Evolutionary conservation across 2,797 vertebrate species (phyloP).

Genomic region (Limnodromus scolopaceus): DNA sequence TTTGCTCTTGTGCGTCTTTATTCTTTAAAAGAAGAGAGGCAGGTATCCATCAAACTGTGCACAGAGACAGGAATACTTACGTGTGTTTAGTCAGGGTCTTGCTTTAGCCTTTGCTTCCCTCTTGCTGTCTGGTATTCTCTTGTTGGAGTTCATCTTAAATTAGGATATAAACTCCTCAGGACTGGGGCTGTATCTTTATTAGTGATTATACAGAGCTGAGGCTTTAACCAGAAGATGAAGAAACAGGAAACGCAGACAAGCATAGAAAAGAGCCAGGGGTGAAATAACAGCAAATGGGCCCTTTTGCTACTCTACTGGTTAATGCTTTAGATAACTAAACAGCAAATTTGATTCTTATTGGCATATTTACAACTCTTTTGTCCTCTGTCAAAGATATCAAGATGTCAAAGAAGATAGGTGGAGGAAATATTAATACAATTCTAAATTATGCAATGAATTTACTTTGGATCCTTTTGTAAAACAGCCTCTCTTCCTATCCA

Average conservation of each 20-base stretch:
- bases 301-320: background rate
- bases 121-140: background rate
- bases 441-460: background rate
- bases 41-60: background rate
- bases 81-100: background rate
- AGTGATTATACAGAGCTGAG: background rate
- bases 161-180: background rate
- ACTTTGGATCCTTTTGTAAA: background rate
- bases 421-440: background rate
- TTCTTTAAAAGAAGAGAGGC: background rate
- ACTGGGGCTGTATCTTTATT: background rate
- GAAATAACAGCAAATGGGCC: background rate
- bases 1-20: background rate
- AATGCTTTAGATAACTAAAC: background rate
- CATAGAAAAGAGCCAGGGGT: background rate
- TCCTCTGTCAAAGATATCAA: background rate
- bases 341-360: background rate
- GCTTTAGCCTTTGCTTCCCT: background rate
- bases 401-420: background rate
- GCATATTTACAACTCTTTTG: background rate
- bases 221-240: background rate
- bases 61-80: background rate
- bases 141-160: background rate
- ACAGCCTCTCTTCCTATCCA: background rate
- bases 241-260: background rate